Evolutionary conservation across 2,888 invertebrate species (phyloP), one percentile per base, ranked within the genome.

Genomic region (Therioaphis trifolii): DNA sequence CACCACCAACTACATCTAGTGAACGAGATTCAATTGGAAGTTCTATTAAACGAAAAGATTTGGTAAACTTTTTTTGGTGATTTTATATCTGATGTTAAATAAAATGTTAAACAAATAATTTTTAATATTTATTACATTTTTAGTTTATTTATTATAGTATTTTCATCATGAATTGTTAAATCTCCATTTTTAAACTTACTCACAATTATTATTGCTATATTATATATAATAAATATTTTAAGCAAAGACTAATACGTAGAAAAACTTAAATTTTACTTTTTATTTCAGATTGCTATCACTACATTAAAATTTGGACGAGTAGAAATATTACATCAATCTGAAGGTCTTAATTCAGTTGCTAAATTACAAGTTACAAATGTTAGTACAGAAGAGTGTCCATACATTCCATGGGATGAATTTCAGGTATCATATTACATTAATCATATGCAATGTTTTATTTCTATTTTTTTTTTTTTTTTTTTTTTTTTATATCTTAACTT

Each of bases 371-470:
- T 94, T 55, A 91, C 92, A 12, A 91, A 94, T 86, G 89, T 97
- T 9, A 91, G 91, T 43, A 93, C 93, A 77, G 94, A 95, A 87
- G 97, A 97, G 89, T 96, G 95, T 87, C 92, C 93, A 61, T 93
- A 95, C 63, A 95, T 97, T 88, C 95, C 95, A 0, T 96, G 96
- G 94, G 97, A 97, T 88, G 97, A 97, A 89, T 94, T 98, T 90
- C 97, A 97, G 93, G 95, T 95, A 89, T 89, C 88, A 86, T 85
- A 72, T 85, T 85, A 9, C 14, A 46, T 68, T 74, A 75, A n/a
- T 85, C 29, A 18, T 84, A 9, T 69, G 49, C 21, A 75, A 74
- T 74, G 66, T 84, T 84, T 74, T 43, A 27, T 79, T n/a, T n/a
- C n/a, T n/a, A n/a, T n/a, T n/a, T n/a, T n/a, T n/a, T n/a, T n/a